A percentile compares a stretch with the other conserved stretches of the same genome.
These are phyloP conservation scores for Pseudonaja textilis DNA, from an alignment of 2,113 vertebrate species.

Conservation along the genomic window DNA sequence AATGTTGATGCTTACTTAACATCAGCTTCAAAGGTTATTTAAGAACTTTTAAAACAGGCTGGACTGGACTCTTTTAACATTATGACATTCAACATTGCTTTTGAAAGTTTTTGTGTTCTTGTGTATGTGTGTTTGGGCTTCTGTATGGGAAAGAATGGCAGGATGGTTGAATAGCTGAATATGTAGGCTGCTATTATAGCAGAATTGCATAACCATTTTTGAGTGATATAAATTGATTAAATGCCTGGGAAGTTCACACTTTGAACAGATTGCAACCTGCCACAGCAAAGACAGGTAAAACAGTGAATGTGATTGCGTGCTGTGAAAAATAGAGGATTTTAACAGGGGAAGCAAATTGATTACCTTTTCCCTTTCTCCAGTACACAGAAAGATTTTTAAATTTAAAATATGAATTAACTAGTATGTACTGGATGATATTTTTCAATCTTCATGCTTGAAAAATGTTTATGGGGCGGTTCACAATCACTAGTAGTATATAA, in stretches of 20 bases:
- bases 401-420: constrained; percentile 13
- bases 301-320: constrained; percentile 87
- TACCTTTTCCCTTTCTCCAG: constrained; percentile 20
- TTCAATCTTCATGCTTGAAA: constrained; percentile 28
- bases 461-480: constrained; percentile 23
- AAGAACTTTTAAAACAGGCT: background rate
- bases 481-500: background rate
- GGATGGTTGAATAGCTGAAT: constrained; percentile 79
- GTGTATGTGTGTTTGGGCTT: background rate
- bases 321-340: constrained; percentile 84
- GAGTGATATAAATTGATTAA: constrained; percentile 73
- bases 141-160: constrained; percentile 70
- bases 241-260: constrained; percentile 59
- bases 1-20: background rate
- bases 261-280: constrained; percentile 48
- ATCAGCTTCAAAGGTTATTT: background rate
- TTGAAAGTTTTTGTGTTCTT: constrained; percentile 25
- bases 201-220: constrained; percentile 84
- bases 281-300: constrained; percentile 83
- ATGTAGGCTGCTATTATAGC: constrained; percentile 94
- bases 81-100: constrained; percentile 41
- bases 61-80: constrained; percentile 3
- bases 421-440: constrained; percentile 29
- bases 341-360: constrained; percentile 84
- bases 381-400: constrained; percentile 3